Evolutionary conservation across 2,888 invertebrate species (phyloP).

Genomic region (Odontocerum albicorne): DNA sequence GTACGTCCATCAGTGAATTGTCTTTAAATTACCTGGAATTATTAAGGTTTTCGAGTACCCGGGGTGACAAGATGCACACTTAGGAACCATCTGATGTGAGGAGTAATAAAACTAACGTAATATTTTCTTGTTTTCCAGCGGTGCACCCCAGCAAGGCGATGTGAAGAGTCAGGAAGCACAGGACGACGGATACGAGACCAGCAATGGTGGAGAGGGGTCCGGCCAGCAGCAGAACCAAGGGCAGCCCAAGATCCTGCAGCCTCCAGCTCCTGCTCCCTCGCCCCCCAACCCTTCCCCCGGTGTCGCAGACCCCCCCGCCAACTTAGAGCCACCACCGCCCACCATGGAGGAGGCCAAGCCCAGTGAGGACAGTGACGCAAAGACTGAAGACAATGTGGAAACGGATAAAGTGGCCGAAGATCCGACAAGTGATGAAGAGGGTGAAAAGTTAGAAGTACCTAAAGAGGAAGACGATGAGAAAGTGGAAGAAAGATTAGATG

Average conservation of each 20-base stretch:
- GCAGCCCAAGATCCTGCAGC: conserved; percentile 15
- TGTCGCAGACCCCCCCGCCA: background rate
- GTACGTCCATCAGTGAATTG: too few relatives aligned
- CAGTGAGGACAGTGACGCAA: conserved; percentile 18
- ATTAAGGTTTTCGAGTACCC: too few relatives aligned
- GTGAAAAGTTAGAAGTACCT: conserved; percentile 16
- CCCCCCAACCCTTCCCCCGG: background rate
- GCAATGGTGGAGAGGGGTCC: conserved; percentile 63
- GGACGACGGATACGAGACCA: conserved; percentile 90
- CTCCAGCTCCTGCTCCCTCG: conserved; percentile 34
- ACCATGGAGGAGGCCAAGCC: conserved; percentile 14
- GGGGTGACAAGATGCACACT: too few relatives aligned
- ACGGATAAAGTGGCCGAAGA: conserved; percentile 3
- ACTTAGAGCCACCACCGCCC: conserved; percentile 1
- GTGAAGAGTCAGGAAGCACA: conserved; percentile 69
- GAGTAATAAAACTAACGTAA: background rate
- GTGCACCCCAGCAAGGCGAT: conserved; percentile 47
- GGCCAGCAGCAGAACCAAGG: conserved; percentile 39
- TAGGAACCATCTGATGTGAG: too few relatives aligned
- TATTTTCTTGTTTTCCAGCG: conserved; percentile 42
- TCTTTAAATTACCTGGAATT: too few relatives aligned
- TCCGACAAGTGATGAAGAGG: conserved; percentile 12
- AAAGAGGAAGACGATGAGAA: conserved; percentile 1
- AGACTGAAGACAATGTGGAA: conserved; percentile 1
- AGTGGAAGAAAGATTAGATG: background rate